A percentile compares a stretch with the other conserved stretches of the same genome.
phyloP scores from a whole-genome alignment of 2,113 vertebrate species.

The Podilymbus podiceps region DNA sequence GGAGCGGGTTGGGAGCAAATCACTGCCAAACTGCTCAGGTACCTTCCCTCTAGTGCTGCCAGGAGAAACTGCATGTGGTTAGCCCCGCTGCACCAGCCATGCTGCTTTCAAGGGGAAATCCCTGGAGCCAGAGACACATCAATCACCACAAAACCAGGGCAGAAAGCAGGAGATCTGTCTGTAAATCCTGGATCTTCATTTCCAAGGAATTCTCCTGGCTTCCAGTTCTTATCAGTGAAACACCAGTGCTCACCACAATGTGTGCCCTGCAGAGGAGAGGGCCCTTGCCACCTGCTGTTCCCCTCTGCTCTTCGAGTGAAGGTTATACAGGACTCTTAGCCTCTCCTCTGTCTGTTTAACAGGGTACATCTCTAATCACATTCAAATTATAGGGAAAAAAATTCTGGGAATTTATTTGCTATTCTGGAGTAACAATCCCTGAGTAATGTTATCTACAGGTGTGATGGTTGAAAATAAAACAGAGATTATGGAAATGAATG shows the following conservation, averaged over 20 bases:
- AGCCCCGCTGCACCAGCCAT: not conserved
- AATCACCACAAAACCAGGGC: not conserved
- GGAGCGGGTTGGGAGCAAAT: not conserved
- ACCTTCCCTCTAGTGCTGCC: slow-evolving; percentile 17
- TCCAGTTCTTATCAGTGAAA: not conserved
- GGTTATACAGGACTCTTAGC: not conserved
- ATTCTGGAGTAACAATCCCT: not conserved
- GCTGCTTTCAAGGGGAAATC: not conserved
- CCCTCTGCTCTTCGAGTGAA: accelerated
- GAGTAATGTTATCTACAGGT: not conserved
- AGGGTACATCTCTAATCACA: not conserved
- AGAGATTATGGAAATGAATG: not conserved
- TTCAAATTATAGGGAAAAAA: not conserved
- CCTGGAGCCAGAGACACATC: not conserved
- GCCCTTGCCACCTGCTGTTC: not conserved
- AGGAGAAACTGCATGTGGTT: not conserved
- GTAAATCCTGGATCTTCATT: not conserved
- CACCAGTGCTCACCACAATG: accelerated
- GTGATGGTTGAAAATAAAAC: not conserved
- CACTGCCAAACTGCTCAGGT: not conserved
- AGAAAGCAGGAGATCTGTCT: not conserved
- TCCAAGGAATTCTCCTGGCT: not conserved
- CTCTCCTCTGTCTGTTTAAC: not conserved
- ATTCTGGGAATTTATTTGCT: not conserved
- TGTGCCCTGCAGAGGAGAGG: not conserved